These are phyloP conservation scores for Drosophila gaucha DNA, from an alignment of 2,888 invertebrate species.

Conservation along the genomic window DNA sequence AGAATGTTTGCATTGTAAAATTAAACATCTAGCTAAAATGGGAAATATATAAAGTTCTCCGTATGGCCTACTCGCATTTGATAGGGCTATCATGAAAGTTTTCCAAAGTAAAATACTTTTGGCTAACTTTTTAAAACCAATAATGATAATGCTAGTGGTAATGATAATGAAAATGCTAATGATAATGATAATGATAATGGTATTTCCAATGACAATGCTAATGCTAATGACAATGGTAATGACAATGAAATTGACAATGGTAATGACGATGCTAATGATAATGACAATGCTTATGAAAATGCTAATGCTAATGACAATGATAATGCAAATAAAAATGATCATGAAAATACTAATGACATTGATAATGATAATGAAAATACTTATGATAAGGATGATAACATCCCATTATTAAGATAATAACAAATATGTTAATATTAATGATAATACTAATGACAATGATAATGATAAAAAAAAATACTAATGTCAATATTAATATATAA, in stretches of 20 bases:
- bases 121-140: no score
- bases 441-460: not conserved
- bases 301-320: not conserved
- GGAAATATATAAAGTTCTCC: not conserved
- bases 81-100: no score
- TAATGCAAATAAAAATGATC: not conserved
- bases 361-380: not conserved
- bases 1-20: not conserved
- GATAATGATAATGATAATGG: conserved; percentile 1
- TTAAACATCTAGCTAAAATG: not conserved
- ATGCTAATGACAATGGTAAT: not conserved
- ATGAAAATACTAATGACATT: not conserved
- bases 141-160: not conserved
- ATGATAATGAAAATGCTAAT: not conserved
- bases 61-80: no score
- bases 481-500: not conserved
- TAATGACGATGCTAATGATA: not conserved
- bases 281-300: not conserved
- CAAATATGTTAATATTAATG: not conserved
- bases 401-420: no score
- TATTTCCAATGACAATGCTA: not conserved
- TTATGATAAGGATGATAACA: not conserved
- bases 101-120: no score
- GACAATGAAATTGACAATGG: not conserved
- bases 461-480: not conserved